phyloP scores from a whole-genome alignment of 2,888 invertebrate species.

The Resseliella maxima region DNA sequence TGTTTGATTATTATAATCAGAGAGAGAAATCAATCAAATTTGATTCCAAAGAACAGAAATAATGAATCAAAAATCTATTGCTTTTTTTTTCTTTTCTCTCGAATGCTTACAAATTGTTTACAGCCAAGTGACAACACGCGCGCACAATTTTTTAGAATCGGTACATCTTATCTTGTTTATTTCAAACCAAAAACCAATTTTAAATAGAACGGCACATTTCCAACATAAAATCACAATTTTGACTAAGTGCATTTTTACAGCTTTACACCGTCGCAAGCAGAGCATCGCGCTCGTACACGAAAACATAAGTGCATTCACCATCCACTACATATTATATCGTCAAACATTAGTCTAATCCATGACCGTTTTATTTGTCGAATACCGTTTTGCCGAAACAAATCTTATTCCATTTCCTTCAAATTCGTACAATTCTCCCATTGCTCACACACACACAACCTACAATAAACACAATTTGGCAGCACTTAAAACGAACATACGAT shows the following conservation, averaged over 20 bases:
- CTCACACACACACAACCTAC: neutral
- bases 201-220: neutral
- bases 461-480: conserved; percentile 49
- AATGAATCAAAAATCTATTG: neutral
- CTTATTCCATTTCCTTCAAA: neutral
- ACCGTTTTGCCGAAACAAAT: conserved; percentile 14
- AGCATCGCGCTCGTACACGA: neutral
- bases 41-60: neutral
- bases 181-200: neutral
- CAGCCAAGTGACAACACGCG: neutral
- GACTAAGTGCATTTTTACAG: conserved; percentile 54
- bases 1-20: neutral
- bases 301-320: neutral
- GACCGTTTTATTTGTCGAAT: conserved; percentile 39
- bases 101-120: neutral
- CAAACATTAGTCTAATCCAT: conserved; percentile 42
- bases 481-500: conserved; percentile 35
- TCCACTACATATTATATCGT: neutral
- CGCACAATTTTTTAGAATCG: neutral
- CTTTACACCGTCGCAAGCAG: conserved; percentile 32
- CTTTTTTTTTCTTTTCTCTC: neutral
- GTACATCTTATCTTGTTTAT: neutral
- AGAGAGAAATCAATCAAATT: neutral
- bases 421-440: neutral
- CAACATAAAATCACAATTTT: conserved; percentile 46